A percentile compares a stretch with the other conserved stretches of the same genome.
Evolutionary conservation across 2,797 vertebrate species (phyloP).

Genomic region (Ceryle rudis): DNA sequence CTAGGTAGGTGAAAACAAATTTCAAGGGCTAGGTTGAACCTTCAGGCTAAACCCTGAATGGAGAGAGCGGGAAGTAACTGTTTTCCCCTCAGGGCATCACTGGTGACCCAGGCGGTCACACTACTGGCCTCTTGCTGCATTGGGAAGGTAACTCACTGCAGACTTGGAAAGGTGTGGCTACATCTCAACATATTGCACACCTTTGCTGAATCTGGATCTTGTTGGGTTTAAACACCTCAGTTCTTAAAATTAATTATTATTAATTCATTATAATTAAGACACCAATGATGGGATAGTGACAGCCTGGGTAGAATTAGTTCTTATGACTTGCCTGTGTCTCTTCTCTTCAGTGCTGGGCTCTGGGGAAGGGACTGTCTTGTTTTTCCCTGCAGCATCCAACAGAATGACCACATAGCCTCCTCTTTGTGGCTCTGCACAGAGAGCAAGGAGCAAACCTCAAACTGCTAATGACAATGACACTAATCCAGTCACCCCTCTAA

Average conservation of each 20-base stretch:
- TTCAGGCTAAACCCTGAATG: not conserved
- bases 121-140: not conserved
- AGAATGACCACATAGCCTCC: rapidly evolving
- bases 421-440: not conserved
- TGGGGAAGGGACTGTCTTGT: not conserved
- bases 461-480: not conserved
- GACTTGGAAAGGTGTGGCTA: rapidly evolving
- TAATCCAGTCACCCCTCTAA: not conserved
- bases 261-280: not conserved
- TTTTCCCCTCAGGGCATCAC: not conserved
- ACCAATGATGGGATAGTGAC: too few relatives aligned
- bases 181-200: not conserved
- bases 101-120: not conserved
- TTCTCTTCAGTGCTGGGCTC: not conserved
- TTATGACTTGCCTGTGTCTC: rapidly evolving
- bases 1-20: constrained; percentile 1
- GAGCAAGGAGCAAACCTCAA: not conserved
- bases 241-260: not conserved
- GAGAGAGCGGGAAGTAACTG: not conserved
- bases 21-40: not conserved
- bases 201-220: not conserved
- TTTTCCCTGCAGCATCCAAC: not conserved
- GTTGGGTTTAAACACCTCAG: not conserved
- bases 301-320: not conserved
- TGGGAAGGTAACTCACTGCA: not conserved